These are phyloP conservation scores for Drosophila rellima DNA, from an alignment of 2,888 invertebrate genomes.

Conservation along the genomic window DNA sequence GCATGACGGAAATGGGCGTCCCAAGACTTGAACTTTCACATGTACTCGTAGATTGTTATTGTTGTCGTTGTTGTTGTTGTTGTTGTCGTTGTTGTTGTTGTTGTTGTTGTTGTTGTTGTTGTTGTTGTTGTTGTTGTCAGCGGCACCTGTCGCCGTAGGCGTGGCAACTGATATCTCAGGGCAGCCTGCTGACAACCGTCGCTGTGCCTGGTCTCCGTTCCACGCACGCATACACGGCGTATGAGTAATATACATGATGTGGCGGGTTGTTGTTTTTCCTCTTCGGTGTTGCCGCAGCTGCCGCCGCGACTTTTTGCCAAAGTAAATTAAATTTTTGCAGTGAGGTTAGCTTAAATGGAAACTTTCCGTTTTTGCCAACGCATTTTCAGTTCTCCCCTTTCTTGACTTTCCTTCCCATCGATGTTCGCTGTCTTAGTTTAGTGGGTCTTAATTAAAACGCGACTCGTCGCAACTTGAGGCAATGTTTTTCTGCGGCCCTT, in stretches of 20 bases:
- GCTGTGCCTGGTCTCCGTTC: slow-evolving; percentile 4
- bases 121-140: slow-evolving; percentile 31
- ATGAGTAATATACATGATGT: slow-evolving; percentile 55
- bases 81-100: slow-evolving; percentile 27
- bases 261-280: slow-evolving; percentile 18
- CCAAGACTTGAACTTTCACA: slow-evolving; percentile 18
- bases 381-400: slow-evolving; percentile 34
- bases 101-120: slow-evolving; percentile 19
- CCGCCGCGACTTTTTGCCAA: slow-evolving; percentile 71
- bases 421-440: slow-evolving; percentile 61
- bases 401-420: not conserved
- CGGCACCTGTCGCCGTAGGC: slow-evolving; percentile 73
- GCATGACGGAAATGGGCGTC: slow-evolving; percentile 37
- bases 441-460: slow-evolving; percentile 76
- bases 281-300: slow-evolving; percentile 58
- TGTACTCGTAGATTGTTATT: slow-evolving; percentile 27
- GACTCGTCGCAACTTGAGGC: slow-evolving; percentile 65
- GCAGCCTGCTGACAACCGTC: slow-evolving; percentile 30
- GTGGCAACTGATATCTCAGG: slow-evolving; percentile 64
- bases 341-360: slow-evolving; percentile 76
- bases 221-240: slow-evolving; percentile 37
- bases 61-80: slow-evolving; percentile 14
- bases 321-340: slow-evolving; percentile 73
- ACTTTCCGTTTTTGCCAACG: slow-evolving; percentile 59
- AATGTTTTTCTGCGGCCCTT: slow-evolving; percentile 68